Evolutionary conservation across 2,888 invertebrate genomes (phyloP), one percentile per base, ranked within the genome.

Genomic region (Hydropsyche betteni): DNA sequence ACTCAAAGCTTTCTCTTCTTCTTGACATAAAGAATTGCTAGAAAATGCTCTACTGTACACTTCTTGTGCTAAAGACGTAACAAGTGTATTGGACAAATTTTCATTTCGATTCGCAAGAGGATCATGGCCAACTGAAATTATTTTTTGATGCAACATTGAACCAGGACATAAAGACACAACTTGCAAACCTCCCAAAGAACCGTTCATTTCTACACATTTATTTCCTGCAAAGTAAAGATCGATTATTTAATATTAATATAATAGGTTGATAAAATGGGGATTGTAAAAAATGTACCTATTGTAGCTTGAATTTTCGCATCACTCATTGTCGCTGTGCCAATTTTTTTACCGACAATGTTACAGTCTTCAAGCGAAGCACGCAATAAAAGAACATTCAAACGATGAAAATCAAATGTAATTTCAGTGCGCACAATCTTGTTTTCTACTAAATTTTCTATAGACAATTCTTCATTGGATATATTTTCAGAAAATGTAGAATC

Each of bases 241-340:
- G 16, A 61, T 12, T 38, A 53, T 74, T 75, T n/a, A 74, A 24
- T 24, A 24, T 24, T 24, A 1, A 24, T 24, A 24, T 24, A 52
- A 10, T 52, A 52, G n/a, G 2, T 12, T 24, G 70, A 24, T 4
- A 36, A 79, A 55, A 72, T 51, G 33, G 44, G 36, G 16, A 80
- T 77, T 33, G 71, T 75, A 53, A 79, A 55, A 10, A 34, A 36
- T 5, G 87, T 83, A 86, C 94, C 92, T 68, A 95, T 85, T 3
- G 92, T 92, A 12, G 96, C 95, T 84, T 95, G 93, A 80, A 98
- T 94, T 84, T 92, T 91, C 0, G 97, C 97, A 83, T 95, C 95
- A 78, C 93, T 92, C 90, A 98, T 91, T 12, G 97, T 97, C 16
- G 97, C 95, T 0, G 97, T 98, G 76, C 97, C 97, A 77, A 98